Evolutionary conservation across 1,140 invertebrate species (phyloP), one percentile per base, ranked within the genome.

Genomic region (Drosophila elegans): DNA sequence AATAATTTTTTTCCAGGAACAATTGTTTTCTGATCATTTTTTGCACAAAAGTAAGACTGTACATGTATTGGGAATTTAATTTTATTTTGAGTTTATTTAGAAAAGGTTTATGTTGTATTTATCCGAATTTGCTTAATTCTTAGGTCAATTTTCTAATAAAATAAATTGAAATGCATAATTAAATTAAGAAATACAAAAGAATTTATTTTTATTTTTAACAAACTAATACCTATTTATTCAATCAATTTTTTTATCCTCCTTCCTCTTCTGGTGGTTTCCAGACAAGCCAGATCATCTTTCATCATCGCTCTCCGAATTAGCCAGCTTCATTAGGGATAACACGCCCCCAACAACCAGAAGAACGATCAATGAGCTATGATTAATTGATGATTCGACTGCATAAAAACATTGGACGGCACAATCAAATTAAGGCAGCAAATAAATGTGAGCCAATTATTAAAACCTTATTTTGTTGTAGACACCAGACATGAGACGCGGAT

Each of bases 381-480:
- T 89, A 89, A 86, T 86, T 88, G 76, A 66, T 42, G 52, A 38
- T 57, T 45, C 51, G 71, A 73, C 64, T 59, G 63, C 46, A 60
- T 49, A 67, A 67, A 62, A 81, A 57, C 74, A 79, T 79, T 79
- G 62, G 80, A 75, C 80, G 71, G 80, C 80, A 81, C 78, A 81
- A 86, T 86, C 82, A 86, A 86, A 88, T 86, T 86, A 88, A 83
- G 83, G 61, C 82, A 68, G 72, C 59, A 86, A 79, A 83, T 86
- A 86, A 83, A 86, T 88, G 79, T 83, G 75, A 88, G 79, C 79
- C 83, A 86, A 86, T 86, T 86, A 86, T 89, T 61, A 83, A 86
- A 88, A 82, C 66, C 78, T 89, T 80, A 86, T 71, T 89, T 83
- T 66, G 51, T 82, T 76, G 84, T 46, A 88, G 82, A 69, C 74